Evolutionary conservation across 2,797 vertebrate species (phyloP).

Genomic region (Diplodus puntazzo): DNA sequence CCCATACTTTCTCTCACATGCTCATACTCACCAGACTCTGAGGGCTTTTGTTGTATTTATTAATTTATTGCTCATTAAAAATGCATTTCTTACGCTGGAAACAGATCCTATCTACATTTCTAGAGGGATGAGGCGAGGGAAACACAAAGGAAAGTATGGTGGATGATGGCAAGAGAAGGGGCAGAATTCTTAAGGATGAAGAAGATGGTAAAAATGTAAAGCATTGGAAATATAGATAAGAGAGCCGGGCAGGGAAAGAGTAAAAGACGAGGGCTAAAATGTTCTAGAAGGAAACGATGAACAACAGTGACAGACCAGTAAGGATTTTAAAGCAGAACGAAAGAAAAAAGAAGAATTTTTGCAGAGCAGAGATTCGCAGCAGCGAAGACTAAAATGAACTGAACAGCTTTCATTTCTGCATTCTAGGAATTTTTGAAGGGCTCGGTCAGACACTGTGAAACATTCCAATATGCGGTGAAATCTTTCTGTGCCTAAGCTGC

Average conservation of each 20-base stretch:
- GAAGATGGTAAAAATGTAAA: background rate
- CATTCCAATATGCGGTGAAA: constrained; percentile 7
- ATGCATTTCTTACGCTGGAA: constrained; percentile 57
- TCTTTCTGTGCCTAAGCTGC: constrained; percentile 16
- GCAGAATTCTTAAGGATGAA: constrained; percentile 11
- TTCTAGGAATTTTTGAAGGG: constrained; percentile 33
- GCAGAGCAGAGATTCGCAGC: background rate
- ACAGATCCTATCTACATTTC: constrained; percentile 63
- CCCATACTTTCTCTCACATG: constrained; percentile 4
- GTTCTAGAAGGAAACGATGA: constrained; percentile 15
- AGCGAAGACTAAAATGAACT: constrained; percentile 21
- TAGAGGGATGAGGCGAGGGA: constrained; percentile 18
- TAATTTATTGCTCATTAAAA: constrained; percentile 71
- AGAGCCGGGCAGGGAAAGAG: background rate
- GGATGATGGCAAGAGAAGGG: constrained; percentile 10
- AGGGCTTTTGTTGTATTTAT: constrained; percentile 63
- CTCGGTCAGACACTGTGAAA: constrained; percentile 18
- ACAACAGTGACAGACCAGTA: constrained; percentile 13
- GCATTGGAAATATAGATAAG: constrained; percentile 12
- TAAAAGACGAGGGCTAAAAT: background rate
- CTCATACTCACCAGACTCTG: constrained; percentile 33
- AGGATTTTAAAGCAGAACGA: constrained; percentile 13
- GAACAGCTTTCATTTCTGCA: constrained; percentile 30
- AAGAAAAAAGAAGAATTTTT: background rate
- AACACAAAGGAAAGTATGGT: constrained; percentile 28